A percentile compares a stretch with the other conserved stretches of the same genome.
phyloP scores from a whole-genome alignment of 2,113 vertebrate species.

The Cyanistes caeruleus region DNA sequence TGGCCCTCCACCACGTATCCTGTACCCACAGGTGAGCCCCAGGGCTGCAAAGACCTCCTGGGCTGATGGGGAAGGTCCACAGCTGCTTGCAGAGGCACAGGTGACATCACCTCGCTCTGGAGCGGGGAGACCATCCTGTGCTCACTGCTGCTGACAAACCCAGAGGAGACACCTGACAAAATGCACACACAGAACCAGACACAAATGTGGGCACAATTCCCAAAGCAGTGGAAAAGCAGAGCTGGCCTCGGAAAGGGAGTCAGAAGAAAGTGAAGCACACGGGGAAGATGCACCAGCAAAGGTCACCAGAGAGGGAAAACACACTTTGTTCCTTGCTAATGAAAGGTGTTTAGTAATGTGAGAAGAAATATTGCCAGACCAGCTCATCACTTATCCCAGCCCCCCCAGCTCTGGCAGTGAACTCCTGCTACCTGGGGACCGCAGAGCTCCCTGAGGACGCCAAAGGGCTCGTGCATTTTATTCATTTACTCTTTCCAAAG shows the following conservation, averaged over 20 bases:
- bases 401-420: not conserved
- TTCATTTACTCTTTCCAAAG: not conserved
- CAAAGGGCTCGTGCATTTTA: not conserved
- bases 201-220: not conserved
- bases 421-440: not conserved
- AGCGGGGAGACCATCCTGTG: not conserved
- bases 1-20: fast-evolving
- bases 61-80: not conserved
- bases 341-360: not conserved
- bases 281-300: fast-evolving
- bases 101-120: fast-evolving
- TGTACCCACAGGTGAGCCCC: not conserved
- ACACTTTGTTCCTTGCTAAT: not conserved
- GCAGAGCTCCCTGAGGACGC: not conserved
- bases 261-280: not conserved
- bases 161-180: not conserved
- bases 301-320: not conserved
- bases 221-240: not conserved
- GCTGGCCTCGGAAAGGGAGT: not conserved
- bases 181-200: not conserved
- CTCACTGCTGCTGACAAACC: not conserved
- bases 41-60: not conserved
- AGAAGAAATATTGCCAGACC: not conserved
- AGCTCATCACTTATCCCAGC: not conserved
- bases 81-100: not conserved